These are phyloP conservation scores for Acropternis orthonyx DNA, from an alignment of 2,797 vertebrate species.

Conservation along the genomic window DNA sequence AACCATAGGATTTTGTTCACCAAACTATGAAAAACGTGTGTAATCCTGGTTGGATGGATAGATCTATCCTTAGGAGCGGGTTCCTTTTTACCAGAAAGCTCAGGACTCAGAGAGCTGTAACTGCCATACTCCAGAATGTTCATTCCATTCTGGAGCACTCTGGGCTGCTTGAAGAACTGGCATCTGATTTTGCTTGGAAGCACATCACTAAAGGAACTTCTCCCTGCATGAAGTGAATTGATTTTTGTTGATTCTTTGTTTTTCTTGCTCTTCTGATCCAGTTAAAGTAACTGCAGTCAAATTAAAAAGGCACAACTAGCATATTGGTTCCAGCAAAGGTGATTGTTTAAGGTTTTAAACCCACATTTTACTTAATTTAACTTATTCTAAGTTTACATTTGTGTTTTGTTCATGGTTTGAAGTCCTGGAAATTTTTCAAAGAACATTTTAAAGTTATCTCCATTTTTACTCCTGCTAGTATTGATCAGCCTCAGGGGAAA, in stretches of 20 bases:
- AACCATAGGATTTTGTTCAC: neutral
- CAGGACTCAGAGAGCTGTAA: neutral
- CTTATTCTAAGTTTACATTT: slow-evolving; percentile 1
- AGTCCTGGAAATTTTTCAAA: slow-evolving; percentile 41
- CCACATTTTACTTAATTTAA: neutral
- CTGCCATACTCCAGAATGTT: neutral
- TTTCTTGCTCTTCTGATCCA: neutral
- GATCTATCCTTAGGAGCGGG: neutral
- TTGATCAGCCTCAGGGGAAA: slow-evolving; percentile 57
- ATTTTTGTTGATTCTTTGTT: neutral
- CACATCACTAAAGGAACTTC: neutral
- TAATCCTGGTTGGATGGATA: neutral
- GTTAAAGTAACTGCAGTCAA: neutral
- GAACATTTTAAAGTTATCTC: slow-evolving; percentile 17
- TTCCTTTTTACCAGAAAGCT: neutral
- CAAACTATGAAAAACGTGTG: neutral
- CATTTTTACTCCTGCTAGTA: slow-evolving; percentile 35
- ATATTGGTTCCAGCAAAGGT: neutral
- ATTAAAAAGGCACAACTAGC: neutral
- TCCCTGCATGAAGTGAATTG: neutral
- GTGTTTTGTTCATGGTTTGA: neutral
- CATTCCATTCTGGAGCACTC: neutral
- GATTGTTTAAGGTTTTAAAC: neutral
- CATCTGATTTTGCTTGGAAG: neutral
- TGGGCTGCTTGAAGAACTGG: neutral